Evolutionary conservation across 2,797 vertebrate genomes (phyloP), one percentile per base, ranked within the genome.

Genomic region (Tadarida brasiliensis): DNA sequence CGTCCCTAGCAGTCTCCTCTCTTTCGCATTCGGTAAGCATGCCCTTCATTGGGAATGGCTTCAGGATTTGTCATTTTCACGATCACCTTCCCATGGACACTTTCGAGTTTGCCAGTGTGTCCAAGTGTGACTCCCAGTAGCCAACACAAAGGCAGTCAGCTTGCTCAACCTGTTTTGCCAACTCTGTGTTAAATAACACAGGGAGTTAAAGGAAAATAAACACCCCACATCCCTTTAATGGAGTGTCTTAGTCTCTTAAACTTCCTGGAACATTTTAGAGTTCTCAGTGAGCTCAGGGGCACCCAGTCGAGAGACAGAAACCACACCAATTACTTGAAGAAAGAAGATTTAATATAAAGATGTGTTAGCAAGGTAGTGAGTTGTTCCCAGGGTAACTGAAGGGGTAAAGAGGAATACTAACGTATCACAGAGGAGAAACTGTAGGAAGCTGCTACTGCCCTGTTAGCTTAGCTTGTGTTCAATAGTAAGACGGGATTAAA

Each of bases 131-230:
- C 70, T 87, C 67, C 47, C 47, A 49, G 35, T 20, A 78, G 73
- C 2, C 2, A 89, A 71, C 28, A 86, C 39, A 88, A n/a, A 3
- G 49, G 49, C 90, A 54, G 73, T 92, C 78, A 61, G 80, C 74
- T 95, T 3, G n/a, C 59, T 96, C 94, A 91, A 92, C 68, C 77
- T 92, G 92, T 95, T 95, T 87, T 90, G 73, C 93, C 91, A 91
- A 47, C 57, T 93, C 77, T 33, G 59, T 22, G 57, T 68, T 92
- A 92, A 92, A 80, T 82, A 95, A 95, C 86, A 95, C 88, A 47
- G 56, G 54, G 80, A 94, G 47, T 67, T 49, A 57, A 85, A 44
- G 82, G 65, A 88, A 92, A 90, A 56, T 24, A 90, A 87, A 89
- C 65, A 92, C 61, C n/a, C 70, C 67, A 86, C 59, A 35, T 74